phyloP scores from a whole-genome alignment of 2,797 vertebrate species.

The Anguilla anguilla region DNA sequence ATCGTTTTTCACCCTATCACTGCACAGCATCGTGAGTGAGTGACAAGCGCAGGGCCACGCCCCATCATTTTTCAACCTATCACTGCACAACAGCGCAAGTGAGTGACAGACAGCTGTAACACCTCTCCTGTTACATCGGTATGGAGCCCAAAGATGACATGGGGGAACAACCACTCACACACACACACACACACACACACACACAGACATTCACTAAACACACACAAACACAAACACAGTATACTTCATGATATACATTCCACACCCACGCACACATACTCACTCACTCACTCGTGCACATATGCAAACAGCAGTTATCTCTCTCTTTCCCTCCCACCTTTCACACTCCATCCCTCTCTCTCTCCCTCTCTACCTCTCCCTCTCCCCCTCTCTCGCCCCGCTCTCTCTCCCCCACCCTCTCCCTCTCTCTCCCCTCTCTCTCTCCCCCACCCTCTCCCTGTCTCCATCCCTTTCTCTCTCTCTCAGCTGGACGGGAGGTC shows the following conservation, averaged over 20 bases:
- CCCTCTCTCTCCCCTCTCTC: not conserved
- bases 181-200: too few species aligned
- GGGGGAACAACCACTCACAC: too few species aligned
- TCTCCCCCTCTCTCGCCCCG: not conserved
- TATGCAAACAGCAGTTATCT: not conserved
- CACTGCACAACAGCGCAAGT: too few species aligned
- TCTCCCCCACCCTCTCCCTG: not conserved
- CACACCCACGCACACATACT: not conserved
- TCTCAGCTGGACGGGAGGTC: constrained; percentile 87
- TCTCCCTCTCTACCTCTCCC: not conserved
- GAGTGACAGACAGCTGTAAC: not conserved
- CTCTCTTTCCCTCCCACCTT: not conserved
- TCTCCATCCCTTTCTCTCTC: not conserved
- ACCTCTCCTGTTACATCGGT: too few species aligned
- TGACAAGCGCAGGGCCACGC: not conserved
- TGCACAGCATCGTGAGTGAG: constrained; percentile 80
- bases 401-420: not conserved
- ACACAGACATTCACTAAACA: not conserved
- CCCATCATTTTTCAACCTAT: not conserved
- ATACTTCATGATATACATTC: not conserved
- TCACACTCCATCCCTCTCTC: not conserved
- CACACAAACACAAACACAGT: too few species aligned
- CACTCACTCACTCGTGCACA: too few species aligned
- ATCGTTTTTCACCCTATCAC: too few species aligned
- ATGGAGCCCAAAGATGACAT: too few species aligned